Conservation (phyloP, 2,797 vertebrate species). For the Sebastes dallii region DNA sequence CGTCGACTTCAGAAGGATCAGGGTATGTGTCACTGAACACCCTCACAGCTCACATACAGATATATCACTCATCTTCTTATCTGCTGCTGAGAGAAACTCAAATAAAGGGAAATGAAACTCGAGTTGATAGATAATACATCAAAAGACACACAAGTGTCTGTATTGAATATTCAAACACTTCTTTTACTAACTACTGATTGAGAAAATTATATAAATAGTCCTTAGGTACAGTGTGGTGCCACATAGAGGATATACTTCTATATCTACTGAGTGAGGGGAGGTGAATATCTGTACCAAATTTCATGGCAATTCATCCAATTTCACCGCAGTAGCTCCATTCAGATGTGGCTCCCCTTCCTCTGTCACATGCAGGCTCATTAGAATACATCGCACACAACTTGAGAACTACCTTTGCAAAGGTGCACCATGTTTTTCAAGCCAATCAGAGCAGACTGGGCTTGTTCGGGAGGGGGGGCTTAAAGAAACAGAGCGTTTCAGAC, state of each 20-base stretch:
- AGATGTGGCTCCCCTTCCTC: no score
- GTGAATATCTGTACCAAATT: no score
- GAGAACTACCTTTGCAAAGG: no score
- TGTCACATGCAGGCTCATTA: no score
- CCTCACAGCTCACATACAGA: not conserved
- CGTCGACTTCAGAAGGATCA: conserved; percentile 98
- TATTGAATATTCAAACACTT: not conserved
- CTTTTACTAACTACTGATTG: not conserved
- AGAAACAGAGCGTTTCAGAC: no score
- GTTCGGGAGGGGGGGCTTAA: no score
- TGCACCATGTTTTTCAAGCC: no score
- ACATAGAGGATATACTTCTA: not conserved
- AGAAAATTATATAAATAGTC: not conserved
- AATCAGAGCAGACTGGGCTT: no score
- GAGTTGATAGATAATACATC: not conserved
- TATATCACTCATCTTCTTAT: not conserved
- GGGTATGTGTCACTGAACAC: conserved; percentile 79
- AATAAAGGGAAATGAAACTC: not conserved
- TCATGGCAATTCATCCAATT: not conserved
- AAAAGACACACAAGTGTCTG: not conserved
- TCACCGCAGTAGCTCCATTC: no score
- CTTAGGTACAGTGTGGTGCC: not conserved
- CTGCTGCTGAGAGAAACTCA: not conserved
- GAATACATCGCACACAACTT: no score
- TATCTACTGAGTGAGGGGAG: not conserved